These are phyloP conservation scores for Drosophila bocqueti DNA, from an alignment of 1,140 invertebrate genomes.

Conservation along the genomic window DNA sequence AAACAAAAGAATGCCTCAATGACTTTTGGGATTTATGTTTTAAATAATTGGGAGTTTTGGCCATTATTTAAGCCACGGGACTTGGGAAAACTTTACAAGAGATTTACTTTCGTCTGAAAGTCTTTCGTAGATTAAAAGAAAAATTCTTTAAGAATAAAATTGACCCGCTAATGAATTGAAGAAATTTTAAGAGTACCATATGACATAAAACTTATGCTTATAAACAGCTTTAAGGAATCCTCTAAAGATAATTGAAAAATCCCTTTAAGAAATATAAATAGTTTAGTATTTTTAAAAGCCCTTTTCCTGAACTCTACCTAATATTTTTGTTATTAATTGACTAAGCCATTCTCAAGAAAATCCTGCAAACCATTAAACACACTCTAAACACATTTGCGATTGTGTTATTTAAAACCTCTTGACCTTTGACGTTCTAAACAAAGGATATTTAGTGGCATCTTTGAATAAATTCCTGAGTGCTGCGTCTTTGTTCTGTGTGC, in stretches of 20 bases:
- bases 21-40: conserved; percentile 16
- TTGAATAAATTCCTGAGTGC: conserved; percentile 27
- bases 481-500: conserved; percentile 23
- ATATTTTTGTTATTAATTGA: conserved; percentile 6
- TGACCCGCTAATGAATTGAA: not conserved
- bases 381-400: conserved; percentile 2
- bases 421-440: conserved; percentile 27
- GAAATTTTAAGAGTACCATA: too few species aligned
- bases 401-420: conserved; percentile 9
- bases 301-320: not conserved
- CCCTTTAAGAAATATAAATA: not conserved
- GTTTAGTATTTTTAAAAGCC: too few species aligned
- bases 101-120: not conserved
- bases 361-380: not conserved
- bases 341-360: not conserved
- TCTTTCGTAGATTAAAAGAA: not conserved
- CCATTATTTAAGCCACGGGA: conserved; percentile 1
- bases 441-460: conserved; percentile 11
- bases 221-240: not conserved
- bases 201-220: too few species aligned
- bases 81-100: not conserved
- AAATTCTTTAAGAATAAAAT: not conserved
- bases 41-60: conserved; percentile 3
- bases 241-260: not conserved
- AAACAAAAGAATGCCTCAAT: conserved; percentile 20